Percentiles rank a stretch among this genome's conserved stretches.
These are phyloP conservation scores for Liodrosophila aerea DNA, from an alignment of 2,888 invertebrate species.

Conservation along the genomic window DNA sequence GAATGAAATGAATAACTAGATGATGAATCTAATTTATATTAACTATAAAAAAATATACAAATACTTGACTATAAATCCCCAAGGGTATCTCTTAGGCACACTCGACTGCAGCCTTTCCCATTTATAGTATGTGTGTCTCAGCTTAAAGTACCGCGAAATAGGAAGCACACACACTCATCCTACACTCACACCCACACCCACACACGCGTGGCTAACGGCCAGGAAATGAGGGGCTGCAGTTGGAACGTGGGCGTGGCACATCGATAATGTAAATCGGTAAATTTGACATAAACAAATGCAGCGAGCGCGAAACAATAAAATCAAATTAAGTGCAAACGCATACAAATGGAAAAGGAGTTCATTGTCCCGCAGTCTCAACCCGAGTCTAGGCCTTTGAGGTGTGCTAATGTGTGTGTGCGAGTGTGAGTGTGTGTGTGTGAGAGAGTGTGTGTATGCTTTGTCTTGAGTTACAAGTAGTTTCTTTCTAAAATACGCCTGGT, in stretches of 20 bases:
- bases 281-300: slow-evolving; percentile 62
- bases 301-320: slow-evolving; percentile 63
- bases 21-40: too few relatives aligned
- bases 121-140: too few relatives aligned
- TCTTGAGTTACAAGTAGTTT: slow-evolving; percentile 8
- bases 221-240: background rate
- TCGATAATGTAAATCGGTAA: slow-evolving; percentile 55
- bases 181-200: slow-evolving; percentile 2
- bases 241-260: slow-evolving; percentile 42
- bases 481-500: slow-evolving; percentile 49
- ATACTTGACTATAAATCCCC: too few relatives aligned
- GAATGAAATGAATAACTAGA: too few relatives aligned
- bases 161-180: too few relatives aligned
- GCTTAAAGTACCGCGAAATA: too few relatives aligned
- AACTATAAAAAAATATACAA: too few relatives aligned
- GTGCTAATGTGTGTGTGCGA: slow-evolving; percentile 12
- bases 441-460: slow-evolving; percentile 3
- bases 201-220: slow-evolving; percentile 11
- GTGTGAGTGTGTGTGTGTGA: slow-evolving; percentile 6
- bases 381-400: background rate
- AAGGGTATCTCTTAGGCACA: too few relatives aligned
- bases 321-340: slow-evolving; percentile 53
- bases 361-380: background rate
- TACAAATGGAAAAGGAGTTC: slow-evolving; percentile 32
- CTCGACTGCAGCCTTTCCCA: too few relatives aligned